Base-by-base conservation (phyloP, 1,140 invertebrate genomes). In the Drosophila micromelanica region DNA sequence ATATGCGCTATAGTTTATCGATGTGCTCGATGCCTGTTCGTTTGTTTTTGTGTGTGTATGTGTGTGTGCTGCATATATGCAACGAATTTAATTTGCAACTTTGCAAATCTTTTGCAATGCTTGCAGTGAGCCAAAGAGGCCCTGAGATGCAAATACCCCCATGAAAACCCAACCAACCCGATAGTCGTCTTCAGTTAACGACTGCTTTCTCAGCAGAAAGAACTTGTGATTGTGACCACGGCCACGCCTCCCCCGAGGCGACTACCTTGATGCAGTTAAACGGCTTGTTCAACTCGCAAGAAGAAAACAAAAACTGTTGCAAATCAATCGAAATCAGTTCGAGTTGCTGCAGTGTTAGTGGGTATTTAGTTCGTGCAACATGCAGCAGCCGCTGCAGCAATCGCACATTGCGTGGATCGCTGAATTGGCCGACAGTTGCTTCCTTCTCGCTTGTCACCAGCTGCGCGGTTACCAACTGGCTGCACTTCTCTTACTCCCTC, bases 281-380 rank as follows among this genome's bases (percentile, higher is more conserved):
- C 64, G 76, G 73, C 75, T 68, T 82, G 42, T 75, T 75, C 60
- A 65, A 62, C 67, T 40, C 42, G 54, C 30, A 11, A 43, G 40
- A 37, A 13, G n/a, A n/a, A n/a, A n/a, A n/a, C n/a, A n/a, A 11
- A 35, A 35, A 46, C 17, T 11, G 43, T 45, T 20, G 7, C 7
- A 55, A 23, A 48, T 57, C 55, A 20, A 59, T 42, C 54, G 43
- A 30, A 30, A 42, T 48, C 42, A 32, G 3, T 30, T 42, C n/a
- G 12, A 56, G 46, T 40, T 51, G 48, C 52, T 37, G 35, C 72
- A 63, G 54, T 70, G 77, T 76, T 87, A 87, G 78, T 86, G 78
- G 76, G 82, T 82, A 87, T 87, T 89, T 89, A 79, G 82, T 76
- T 76, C 75, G 82, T 89, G 78, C 82, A 87, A 76, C 82, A 73